Conservation (phyloP, 2,888 invertebrate genomes). For the Nephrotoma appendiculata region DNA sequence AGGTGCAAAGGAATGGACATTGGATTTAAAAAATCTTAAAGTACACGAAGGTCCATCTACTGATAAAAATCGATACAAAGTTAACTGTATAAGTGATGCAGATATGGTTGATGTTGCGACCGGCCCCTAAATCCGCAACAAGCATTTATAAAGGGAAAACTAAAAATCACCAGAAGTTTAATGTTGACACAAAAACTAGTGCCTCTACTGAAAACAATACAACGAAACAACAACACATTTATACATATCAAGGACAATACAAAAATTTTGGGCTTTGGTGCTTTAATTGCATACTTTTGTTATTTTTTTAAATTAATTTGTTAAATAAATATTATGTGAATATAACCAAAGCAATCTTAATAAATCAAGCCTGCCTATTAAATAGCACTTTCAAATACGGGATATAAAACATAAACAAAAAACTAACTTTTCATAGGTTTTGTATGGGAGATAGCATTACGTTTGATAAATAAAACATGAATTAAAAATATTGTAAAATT, state of each 20-base stretch:
- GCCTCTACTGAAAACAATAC: conserved; percentile 49
- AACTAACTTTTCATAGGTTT: too few species aligned
- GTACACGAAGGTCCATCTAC: conserved; percentile 62
- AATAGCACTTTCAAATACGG: too few species aligned
- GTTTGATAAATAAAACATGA: too few species aligned
- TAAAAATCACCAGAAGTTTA: conserved; percentile 83
- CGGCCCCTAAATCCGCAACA: conserved; percentile 67
- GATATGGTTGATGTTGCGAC: conserved; percentile 70
- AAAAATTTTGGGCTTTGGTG: not conserved
- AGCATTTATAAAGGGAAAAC: conserved; percentile 82
- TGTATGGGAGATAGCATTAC: too few species aligned
- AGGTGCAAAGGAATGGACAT: conserved; percentile 69
- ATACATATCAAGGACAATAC: not conserved
- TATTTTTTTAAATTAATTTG: not conserved
- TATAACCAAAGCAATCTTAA: too few species aligned
- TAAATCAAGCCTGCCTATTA: too few species aligned
- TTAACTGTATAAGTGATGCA: conserved; percentile 69
- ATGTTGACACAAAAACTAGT: conserved; percentile 87
- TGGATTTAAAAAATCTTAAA: conserved; percentile 69
- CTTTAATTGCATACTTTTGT: not conserved
- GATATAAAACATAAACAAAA: too few species aligned
- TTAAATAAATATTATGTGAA: not conserved
- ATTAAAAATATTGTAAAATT: too few species aligned
- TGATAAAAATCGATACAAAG: conserved; percentile 71
- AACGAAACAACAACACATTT: too few species aligned